Conservation (phyloP, 2,797 vertebrate species). For the Hippopotamyrus pictus region DNA sequence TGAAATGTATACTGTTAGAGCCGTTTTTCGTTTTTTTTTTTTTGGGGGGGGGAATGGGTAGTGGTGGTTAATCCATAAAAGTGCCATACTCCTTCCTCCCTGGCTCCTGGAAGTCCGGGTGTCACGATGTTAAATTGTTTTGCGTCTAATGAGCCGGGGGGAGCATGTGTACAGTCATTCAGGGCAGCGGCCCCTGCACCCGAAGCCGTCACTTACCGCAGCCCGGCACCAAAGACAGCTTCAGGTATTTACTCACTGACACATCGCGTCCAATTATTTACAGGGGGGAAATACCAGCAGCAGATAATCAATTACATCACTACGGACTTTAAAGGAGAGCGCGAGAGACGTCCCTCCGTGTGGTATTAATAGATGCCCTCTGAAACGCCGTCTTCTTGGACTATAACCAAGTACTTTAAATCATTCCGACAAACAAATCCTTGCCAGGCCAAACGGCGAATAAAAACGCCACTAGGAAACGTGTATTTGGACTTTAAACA, state of each 20-base stretch:
- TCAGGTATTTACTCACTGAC: slow-evolving; percentile 35
- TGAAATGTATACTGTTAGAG: not conserved
- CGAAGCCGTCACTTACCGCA: slow-evolving; percentile 40
- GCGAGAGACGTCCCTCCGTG: slow-evolving; percentile 15
- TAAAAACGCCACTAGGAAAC: slow-evolving; percentile 53
- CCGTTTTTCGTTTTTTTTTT: not conserved
- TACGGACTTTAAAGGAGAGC: slow-evolving; percentile 5
- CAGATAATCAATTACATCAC: slow-evolving; percentile 10
- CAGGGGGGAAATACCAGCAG: slow-evolving; percentile 12
- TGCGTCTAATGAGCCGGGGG: slow-evolving; percentile 25
- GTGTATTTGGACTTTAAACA: slow-evolving; percentile 52
- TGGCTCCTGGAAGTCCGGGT: slow-evolving; percentile 26
- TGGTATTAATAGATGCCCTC: slow-evolving; percentile 14
- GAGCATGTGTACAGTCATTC: slow-evolving; percentile 22
- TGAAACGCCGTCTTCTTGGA: slow-evolving; percentile 33
- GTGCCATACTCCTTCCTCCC: not conserved
- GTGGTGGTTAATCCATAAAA: not conserved
- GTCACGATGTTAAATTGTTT: slow-evolving; percentile 34
- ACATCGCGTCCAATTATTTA: slow-evolving; percentile 37
- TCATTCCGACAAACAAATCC: slow-evolving; percentile 43
- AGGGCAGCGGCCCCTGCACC: slow-evolving; percentile 30
- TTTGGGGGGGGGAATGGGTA: not conserved
- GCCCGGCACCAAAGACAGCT: slow-evolving; percentile 31
- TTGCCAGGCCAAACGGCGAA: slow-evolving; percentile 51
- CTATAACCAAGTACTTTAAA: slow-evolving; percentile 44